Evolutionary conservation across 2,113 vertebrate genomes (phyloP).

Genomic region (Bubo bubo): DNA sequence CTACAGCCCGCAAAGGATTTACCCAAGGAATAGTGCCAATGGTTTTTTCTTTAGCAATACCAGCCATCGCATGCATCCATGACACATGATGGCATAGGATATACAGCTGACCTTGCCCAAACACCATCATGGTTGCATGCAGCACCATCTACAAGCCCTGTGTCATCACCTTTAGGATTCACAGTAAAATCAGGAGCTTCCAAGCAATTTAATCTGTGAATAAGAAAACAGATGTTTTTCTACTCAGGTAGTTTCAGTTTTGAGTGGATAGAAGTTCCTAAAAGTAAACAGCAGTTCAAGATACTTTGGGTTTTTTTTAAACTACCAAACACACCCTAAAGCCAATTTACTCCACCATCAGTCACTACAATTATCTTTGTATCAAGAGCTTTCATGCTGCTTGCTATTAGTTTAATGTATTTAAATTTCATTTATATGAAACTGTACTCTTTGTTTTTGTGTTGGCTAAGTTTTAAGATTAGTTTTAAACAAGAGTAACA

Average conservation of each 20-base stretch:
- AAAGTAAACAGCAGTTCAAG: not conserved
- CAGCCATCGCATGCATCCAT: not conserved
- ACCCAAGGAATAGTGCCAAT: fast-evolving
- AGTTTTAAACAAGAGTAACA: not conserved
- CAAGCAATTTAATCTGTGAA: not conserved
- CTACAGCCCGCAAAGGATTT: not conserved
- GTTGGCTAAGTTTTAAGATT: not conserved
- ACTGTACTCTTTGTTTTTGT: not conserved
- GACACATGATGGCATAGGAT: fast-evolving
- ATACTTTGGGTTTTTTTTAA: not conserved
- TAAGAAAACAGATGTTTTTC: not conserved
- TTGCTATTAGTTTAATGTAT: not conserved
- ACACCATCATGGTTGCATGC: not conserved
- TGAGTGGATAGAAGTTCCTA: not conserved
- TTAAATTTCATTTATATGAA: slow-evolving; percentile 4
- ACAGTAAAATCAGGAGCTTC: not conserved
- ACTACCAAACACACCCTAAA: not conserved
- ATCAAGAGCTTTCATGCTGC: not conserved
- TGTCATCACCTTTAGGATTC: not conserved
- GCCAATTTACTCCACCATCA: not conserved
- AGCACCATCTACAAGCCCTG: not conserved
- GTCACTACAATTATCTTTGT: not conserved
- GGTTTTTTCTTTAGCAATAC: not conserved
- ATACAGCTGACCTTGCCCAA: not conserved
- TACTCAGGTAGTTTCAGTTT: not conserved